Percentiles rank a stretch among this genome's conserved stretches.
Conservation (phyloP, 2,888 invertebrate species). For the Eledona agricola region DNA sequence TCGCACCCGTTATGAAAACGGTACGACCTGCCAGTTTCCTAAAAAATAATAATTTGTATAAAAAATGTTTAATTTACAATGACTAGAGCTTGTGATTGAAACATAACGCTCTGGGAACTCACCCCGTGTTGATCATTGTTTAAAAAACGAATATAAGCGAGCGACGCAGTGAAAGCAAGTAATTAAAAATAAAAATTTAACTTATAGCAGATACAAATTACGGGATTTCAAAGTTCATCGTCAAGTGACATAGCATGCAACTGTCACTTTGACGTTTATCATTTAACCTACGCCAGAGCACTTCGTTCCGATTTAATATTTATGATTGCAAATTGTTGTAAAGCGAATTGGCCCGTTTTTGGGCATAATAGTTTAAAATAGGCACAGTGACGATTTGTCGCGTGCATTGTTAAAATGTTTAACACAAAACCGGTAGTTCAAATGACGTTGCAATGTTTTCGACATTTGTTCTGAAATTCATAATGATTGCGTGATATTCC, state of each 20-base stretch:
- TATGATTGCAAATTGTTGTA: no score
- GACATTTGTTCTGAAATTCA: background rate
- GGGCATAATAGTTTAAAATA: no score
- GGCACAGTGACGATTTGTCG: no score
- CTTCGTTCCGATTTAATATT: no score
- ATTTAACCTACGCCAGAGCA: background rate
- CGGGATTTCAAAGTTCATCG: constrained; percentile 14
- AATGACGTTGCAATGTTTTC: background rate
- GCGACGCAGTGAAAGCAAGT: constrained; percentile 1
- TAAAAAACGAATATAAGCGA: no score
- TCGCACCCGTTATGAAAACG: constrained; percentile 94
- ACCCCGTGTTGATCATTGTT: constrained; percentile 47
- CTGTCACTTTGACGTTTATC: constrained; percentile 8
- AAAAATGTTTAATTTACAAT: constrained; percentile 1
- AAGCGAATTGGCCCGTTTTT: no score
- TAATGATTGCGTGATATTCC: no score
- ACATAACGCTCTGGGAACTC: constrained; percentile 20
- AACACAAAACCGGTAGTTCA: background rate
- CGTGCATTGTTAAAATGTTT: no score
- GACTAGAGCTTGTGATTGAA: constrained; percentile 2
- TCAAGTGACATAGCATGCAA: constrained; percentile 5
- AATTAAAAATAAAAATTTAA: no score
- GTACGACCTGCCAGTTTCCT: constrained; percentile 87
- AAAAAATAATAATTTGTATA: constrained; percentile 37
- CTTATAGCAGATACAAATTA: no score